Conservation (phyloP, 2,888 invertebrate species). For the Chrysomela aeneicollis region DNA sequence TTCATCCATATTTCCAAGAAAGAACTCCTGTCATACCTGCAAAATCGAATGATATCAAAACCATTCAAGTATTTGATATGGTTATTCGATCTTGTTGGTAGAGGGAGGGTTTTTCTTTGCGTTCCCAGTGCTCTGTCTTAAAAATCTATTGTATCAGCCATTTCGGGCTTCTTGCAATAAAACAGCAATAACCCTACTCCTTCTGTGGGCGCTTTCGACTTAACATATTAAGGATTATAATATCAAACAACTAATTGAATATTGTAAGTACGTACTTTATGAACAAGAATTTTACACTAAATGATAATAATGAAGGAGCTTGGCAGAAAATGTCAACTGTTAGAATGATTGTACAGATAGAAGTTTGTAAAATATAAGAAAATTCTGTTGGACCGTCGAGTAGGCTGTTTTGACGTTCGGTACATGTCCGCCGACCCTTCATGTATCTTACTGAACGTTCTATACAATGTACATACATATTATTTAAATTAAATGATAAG, state of each 20-base stretch:
- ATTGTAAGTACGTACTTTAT: constrained; percentile 64
- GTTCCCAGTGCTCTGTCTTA: constrained; percentile 64
- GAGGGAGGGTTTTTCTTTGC: constrained; percentile 1
- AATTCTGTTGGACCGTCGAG: constrained; percentile 59
- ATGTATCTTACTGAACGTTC: constrained; percentile 73
- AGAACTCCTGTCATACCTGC: too few relatives aligned
- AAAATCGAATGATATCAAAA: too few relatives aligned
- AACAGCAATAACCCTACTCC: constrained; percentile 66
- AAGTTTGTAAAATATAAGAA: constrained; percentile 60
- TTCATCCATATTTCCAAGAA: too few relatives aligned
- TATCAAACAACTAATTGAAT: constrained; percentile 53
- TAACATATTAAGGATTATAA: constrained; percentile 61
- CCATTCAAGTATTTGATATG: too few relatives aligned
- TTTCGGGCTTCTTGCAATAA: constrained; percentile 68
- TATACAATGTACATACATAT: constrained; percentile 76
- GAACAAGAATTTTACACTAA: constrained; percentile 64
- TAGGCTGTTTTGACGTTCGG: constrained; percentile 63
- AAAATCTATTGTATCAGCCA: constrained; percentile 64
- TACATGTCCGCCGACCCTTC: constrained; percentile 64
- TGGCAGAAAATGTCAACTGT: constrained; percentile 52
- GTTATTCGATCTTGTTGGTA: background rate
- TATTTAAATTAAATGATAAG: constrained; percentile 79
- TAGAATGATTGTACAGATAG: constrained; percentile 64
- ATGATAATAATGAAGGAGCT: constrained; percentile 60
- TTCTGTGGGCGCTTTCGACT: constrained; percentile 65